A percentile compares a stretch with the other conserved stretches of the same genome.
Conservation (phyloP, 1,140 invertebrate species). For the Rhopalosiphum maidis region DNA sequence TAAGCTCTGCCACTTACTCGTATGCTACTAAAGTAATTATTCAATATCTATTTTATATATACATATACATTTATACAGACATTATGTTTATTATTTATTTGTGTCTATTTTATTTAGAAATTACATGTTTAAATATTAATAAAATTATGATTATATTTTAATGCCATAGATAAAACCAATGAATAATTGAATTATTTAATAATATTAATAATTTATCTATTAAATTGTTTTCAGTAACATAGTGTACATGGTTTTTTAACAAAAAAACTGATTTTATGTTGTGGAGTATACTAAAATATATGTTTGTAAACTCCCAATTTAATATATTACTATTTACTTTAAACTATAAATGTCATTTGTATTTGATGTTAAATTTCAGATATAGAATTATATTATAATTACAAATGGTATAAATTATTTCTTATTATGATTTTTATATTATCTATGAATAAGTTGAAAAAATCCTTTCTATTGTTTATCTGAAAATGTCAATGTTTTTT, state of each 20-base stretch:
- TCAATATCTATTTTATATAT: constrained; percentile 10
- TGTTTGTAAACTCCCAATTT: background rate
- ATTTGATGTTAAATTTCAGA: background rate
- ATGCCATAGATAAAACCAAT: background rate
- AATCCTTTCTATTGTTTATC: background rate
- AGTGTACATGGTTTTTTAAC: background rate
- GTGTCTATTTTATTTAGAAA: background rate
- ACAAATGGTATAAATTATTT: background rate
- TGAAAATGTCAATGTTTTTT: background rate
- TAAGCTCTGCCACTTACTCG: background rate
- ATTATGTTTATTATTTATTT: constrained; percentile 2
- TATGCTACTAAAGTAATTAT: background rate
- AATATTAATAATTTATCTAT: background rate
- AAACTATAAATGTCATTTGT: background rate
- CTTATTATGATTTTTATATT: background rate
- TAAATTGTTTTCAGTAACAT: background rate
- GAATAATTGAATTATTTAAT: background rate
- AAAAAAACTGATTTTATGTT: background rate
- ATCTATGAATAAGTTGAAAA: background rate
- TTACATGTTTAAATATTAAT: background rate
- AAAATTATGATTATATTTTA: background rate
- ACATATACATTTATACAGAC: too few relatives aligned
- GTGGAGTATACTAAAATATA: background rate
- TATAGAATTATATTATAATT: constrained; percentile 3
- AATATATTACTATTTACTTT: constrained; percentile 17